These are phyloP conservation scores for Chinchilla lanigera DNA, from an alignment of 2,113 vertebrate species.

Conservation along the genomic window DNA sequence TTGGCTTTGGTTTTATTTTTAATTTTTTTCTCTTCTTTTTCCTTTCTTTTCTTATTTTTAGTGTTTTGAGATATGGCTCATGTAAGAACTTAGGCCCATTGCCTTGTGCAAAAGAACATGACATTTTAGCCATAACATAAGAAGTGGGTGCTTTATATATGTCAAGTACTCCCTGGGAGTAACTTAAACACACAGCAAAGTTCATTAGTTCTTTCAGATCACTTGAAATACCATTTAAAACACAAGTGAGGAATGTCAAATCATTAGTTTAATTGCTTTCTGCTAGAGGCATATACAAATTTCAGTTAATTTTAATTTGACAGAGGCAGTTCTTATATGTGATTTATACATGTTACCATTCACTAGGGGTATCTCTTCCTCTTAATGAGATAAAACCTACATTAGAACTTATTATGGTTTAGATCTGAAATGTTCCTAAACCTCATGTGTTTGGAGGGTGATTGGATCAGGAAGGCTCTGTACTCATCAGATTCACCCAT, in stretches of 20 bases:
- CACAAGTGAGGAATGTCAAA: background rate
- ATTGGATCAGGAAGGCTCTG: background rate
- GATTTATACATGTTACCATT: background rate
- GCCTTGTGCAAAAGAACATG: background rate
- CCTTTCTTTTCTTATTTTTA: background rate
- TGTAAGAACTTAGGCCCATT: background rate
- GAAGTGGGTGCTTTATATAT: background rate
- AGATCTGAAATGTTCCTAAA: background rate
- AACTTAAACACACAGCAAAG: slow-evolving; percentile 24
- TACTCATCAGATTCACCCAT: background rate
- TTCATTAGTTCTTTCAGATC: slow-evolving; percentile 30
- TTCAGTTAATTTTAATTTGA: slow-evolving; percentile 30
- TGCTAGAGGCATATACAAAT: background rate
- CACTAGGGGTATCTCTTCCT: background rate
- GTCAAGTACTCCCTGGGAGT: background rate
- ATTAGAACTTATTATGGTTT: background rate
- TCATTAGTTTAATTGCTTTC: slow-evolving; percentile 32
- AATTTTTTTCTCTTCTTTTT: background rate
- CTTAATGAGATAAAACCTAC: background rate
- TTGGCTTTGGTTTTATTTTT: background rate
- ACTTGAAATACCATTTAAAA: slow-evolving; percentile 14
- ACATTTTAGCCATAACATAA: background rate
- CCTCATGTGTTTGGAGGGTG: background rate
- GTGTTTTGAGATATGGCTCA: background rate
- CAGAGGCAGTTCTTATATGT: background rate